A percentile compares a stretch with the other conserved stretches of the same genome.
Conservation (phyloP, 2,888 invertebrate genomes). For the Penaeus monodon region DNA sequence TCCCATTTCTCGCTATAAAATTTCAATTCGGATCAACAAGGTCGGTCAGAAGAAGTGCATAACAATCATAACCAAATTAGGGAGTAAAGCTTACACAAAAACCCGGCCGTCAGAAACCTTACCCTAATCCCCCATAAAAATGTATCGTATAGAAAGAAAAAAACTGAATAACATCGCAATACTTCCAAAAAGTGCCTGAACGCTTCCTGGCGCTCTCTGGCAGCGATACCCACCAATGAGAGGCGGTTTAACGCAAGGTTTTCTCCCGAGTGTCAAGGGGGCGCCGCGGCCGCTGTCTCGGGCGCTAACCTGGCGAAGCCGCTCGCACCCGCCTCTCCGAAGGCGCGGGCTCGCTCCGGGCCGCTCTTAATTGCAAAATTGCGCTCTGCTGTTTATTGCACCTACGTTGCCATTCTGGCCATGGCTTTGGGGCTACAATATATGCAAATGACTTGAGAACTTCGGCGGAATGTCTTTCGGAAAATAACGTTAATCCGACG, state of each 20-base stretch:
- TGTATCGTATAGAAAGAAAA: neutral
- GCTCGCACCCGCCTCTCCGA: neutral
- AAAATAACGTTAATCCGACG: too few relatives aligned
- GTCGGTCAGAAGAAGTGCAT: neutral
- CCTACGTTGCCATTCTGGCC: too few relatives aligned
- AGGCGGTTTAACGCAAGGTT: neutral
- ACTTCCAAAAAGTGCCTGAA: neutral
- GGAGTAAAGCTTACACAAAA: neutral
- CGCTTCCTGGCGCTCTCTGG: conserved; percentile 4
- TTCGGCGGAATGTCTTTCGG: too few relatives aligned
- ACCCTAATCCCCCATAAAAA: neutral
- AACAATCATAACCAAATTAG: conserved; percentile 13
- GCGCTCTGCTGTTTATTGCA: too few relatives aligned
- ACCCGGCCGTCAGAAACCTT: neutral
- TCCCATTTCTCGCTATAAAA: conserved; percentile 44
- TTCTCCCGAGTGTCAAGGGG: neutral
- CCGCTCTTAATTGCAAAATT: too few relatives aligned
- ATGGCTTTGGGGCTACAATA: too few relatives aligned
- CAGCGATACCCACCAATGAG: neutral
- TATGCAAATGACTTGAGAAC: too few relatives aligned
- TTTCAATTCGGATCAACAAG: conserved; percentile 22
- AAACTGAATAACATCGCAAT: neutral
- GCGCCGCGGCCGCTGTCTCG: neutral
- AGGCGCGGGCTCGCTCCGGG: neutral
- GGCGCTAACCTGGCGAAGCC: conserved; percentile 7